Base-by-base conservation (phyloP, 1,140 invertebrate genomes). In the Archivesica marissinica region DNA sequence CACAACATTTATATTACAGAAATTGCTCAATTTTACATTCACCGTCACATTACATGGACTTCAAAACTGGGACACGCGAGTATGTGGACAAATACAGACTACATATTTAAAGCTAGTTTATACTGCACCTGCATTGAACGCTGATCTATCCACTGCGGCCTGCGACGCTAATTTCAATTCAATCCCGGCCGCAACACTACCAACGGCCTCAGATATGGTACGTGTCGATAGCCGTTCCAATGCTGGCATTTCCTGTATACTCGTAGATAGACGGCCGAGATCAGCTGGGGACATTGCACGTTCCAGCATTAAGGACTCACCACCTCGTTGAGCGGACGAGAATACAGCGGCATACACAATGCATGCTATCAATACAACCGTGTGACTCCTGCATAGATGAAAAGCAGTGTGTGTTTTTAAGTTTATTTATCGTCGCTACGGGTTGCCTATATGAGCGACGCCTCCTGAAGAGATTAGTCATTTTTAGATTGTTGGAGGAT, bases 41-140 rank as follows among this genome's bases (percentile, higher is more conserved):
- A 44, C 7, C 17, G 17, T 9, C 17, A 44, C 7, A 9, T 44
- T 7, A 9, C 41, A 9, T 44, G 7, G 41, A 17, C 7, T 44
- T 9, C 7, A 44, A 44, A 44, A 44, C 41, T 44, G 41, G 17
- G 41, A n/a, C 41, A 44, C 41, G 17, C 17, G 17, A 44, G 17
- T 44, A 44, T 17, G 41, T 44, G 41, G 7, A 6, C 50, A 52
- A 35, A n/a, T n/a, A n/a, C n/a, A n/a, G n/a, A n/a, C n/a, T n/a
- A n/a, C n/a, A n/a, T n/a, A n/a, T n/a, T n/a, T n/a, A n/a, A n/a
- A n/a, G n/a, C n/a, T n/a, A 50, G 47, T 50, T 13, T 50, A 50
- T n/a, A n/a, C n/a, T n/a, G n/a, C 47, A 72, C 66, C 66, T 72
- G 66, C 66, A 44, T 44, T 30, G 20, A 72, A 72, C n/a, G 66